A percentile compares a stretch with the other conserved stretches of the same genome.
Conservation (phyloP, 2,797 vertebrate species). For the Malacoctenus gilli region DNA sequence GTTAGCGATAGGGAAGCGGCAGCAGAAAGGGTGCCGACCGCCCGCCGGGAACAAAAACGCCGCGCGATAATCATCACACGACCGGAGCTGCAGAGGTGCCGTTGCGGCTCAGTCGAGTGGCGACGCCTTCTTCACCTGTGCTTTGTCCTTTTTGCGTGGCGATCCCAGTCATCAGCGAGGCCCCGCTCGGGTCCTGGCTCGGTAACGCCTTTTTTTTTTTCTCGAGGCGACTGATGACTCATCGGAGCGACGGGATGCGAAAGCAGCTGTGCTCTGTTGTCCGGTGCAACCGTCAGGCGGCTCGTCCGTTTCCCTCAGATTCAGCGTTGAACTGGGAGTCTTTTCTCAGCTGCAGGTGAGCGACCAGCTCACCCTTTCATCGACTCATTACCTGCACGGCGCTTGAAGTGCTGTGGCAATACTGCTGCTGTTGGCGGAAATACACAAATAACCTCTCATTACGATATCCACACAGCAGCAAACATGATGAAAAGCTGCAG, state of each 20-base stretch:
- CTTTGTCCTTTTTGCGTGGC: slow-evolving; percentile 31
- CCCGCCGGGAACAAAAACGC: slow-evolving; percentile 49
- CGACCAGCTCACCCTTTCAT: slow-evolving; percentile 19
- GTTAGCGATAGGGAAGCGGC: slow-evolving; percentile 71
- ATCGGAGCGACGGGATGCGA: slow-evolving; percentile 7
- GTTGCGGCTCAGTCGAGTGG: slow-evolving; percentile 12
- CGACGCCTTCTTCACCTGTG: slow-evolving; percentile 9
- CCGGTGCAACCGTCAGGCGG: too few species aligned
- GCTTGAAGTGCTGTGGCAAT: too few species aligned
- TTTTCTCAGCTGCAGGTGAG: slow-evolving; percentile 42
- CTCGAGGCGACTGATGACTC: slow-evolving; percentile 25
- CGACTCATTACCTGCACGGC: too few species aligned
- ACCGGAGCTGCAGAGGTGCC: slow-evolving; percentile 27
- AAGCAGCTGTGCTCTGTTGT: slow-evolving; percentile 23
- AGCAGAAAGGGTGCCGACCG: slow-evolving; percentile 59
- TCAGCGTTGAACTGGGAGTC: not conserved
- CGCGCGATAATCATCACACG: slow-evolving; percentile 46
- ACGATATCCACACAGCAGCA: too few species aligned
- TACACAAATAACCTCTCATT: too few species aligned
- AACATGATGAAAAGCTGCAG: too few species aligned
- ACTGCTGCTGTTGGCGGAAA: too few species aligned
- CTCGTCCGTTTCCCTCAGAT: too few species aligned
- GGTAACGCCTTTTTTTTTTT: slow-evolving; percentile 16
- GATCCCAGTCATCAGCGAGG: slow-evolving; percentile 22
- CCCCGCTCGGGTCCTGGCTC: slow-evolving; percentile 29